Base-by-base conservation (phyloP, 2,113 vertebrate genomes). In the Gopherus flavomarginatus region DNA sequence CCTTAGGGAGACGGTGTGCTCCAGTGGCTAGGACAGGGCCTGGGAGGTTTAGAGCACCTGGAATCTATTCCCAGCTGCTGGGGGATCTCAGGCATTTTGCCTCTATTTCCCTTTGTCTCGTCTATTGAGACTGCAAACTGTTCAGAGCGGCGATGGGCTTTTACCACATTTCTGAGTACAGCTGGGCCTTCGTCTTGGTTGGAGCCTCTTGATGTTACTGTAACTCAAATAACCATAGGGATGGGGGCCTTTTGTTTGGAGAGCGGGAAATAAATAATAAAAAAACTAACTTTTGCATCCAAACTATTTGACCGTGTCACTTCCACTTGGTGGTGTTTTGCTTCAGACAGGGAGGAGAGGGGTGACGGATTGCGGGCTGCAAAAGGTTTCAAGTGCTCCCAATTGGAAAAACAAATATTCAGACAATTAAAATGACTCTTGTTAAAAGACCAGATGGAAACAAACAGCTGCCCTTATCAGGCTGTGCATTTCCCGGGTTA, bases 361-460 rank as follows among this genome's bases (percentile, higher is more conserved):
- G 94, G 87, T 93, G 80, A 27, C 49, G 93, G 96, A 90, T 92
- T 85, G 29, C 53, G 21, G 24, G 69, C 75, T 93, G 62, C 80
- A 95, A 85, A 95, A 93, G 81, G 65, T 69, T 97, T 97, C 80
- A 89, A 57, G 80, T 91, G 86, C 81, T 97, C 95, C 92, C 62
- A 93, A 4, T 92, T 94, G 90, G 87, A 95, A 97, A 95, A 96
- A 96, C 93, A 98, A 96, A 97, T 97, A 95, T 95, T 92, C 94
- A 92, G 80, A 53, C 87, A 95, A 95, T 92, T 96, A 96, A 56
- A 88, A 24, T 86, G 47, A 21, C 53, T 38, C 88, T 96, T 92
- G 79, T 95, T 96, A 79, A 92, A 93, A 47, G 85, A 77, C 49
- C n/a, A 94, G 89, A 72, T 93, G 86, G 94, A 94, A 97, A 50